Conservation (phyloP, 2,797 vertebrate genomes). For the Ispidina picta region DNA sequence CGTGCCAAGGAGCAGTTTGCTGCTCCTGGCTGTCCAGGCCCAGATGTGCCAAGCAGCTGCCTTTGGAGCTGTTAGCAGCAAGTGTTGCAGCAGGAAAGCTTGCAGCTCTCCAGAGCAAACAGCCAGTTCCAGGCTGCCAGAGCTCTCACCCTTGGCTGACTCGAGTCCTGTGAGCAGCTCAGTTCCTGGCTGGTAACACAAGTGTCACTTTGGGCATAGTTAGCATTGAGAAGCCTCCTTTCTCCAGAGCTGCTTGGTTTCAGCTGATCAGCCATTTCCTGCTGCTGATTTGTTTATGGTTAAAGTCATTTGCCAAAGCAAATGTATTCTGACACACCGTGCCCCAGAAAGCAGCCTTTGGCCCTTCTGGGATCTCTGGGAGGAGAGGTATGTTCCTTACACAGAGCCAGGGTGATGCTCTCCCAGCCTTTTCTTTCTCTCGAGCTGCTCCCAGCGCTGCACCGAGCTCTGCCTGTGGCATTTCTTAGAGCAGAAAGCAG, state of each 20-base stretch:
- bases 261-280: slow-evolving; percentile 46
- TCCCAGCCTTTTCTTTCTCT: not conserved
- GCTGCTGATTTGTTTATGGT: slow-evolving; percentile 55
- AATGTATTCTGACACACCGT: not conserved
- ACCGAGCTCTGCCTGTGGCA: not conserved
- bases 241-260: slow-evolving; percentile 29
- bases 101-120: not conserved
- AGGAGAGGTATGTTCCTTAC: not conserved
- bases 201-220: not conserved
- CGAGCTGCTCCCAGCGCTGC: not conserved
- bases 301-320: slow-evolving; percentile 40
- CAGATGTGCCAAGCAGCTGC: slow-evolving; percentile 2
- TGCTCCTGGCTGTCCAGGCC: not conserved
- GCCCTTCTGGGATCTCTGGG: slow-evolving; percentile 15
- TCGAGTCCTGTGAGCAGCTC: not conserved
- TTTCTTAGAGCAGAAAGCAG: slow-evolving; percentile 5
- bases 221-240: not conserved
- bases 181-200: not conserved
- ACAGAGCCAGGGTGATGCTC: not conserved
- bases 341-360: slow-evolving; percentile 19
- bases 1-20: not conserved
- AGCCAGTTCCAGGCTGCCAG: not conserved
- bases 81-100: not conserved
- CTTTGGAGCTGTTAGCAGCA: not conserved
- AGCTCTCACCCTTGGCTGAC: slow-evolving; percentile 21